phyloP scores from a whole-genome alignment of 2,113 vertebrate species.

The Crypturellus undulatus region DNA sequence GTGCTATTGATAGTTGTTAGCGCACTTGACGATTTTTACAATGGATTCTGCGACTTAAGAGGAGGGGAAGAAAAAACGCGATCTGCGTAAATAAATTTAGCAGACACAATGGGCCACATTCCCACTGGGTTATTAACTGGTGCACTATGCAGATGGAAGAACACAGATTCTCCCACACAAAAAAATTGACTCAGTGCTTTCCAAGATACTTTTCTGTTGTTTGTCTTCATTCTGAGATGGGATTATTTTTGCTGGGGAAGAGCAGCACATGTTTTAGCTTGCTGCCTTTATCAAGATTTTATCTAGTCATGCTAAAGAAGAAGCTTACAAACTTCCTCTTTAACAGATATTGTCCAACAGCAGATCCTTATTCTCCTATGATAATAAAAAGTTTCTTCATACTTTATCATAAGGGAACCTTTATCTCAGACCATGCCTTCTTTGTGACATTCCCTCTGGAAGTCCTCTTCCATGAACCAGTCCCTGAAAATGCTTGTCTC shows the following conservation, averaged over 20 bases:
- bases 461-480: neutral
- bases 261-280: neutral
- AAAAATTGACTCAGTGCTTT: slow-evolving; percentile 38
- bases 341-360: neutral
- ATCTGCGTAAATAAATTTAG: slow-evolving; percentile 45
- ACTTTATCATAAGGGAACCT: neutral
- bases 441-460: neutral
- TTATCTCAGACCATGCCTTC: neutral
- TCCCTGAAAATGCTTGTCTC: neutral
- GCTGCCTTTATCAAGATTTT: neutral
- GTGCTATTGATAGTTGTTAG: slow-evolving; percentile 66
- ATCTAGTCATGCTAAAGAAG: neutral
- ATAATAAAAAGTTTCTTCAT: neutral
- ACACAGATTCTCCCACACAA: neutral
- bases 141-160: slow-evolving; percentile 1
- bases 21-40: slow-evolving; percentile 6
- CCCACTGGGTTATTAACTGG: slow-evolving; percentile 37
- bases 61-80: neutral
- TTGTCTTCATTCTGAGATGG: neutral
- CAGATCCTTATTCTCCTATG: neutral
- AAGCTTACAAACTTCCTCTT: neutral
- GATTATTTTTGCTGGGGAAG: neutral
- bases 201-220: slow-evolving; percentile 2
- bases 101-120: slow-evolving; percentile 39
- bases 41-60: slow-evolving; percentile 31